phyloP scores from a whole-genome alignment of 1,140 invertebrate species.

The Drosophila malerkotliana region DNA sequence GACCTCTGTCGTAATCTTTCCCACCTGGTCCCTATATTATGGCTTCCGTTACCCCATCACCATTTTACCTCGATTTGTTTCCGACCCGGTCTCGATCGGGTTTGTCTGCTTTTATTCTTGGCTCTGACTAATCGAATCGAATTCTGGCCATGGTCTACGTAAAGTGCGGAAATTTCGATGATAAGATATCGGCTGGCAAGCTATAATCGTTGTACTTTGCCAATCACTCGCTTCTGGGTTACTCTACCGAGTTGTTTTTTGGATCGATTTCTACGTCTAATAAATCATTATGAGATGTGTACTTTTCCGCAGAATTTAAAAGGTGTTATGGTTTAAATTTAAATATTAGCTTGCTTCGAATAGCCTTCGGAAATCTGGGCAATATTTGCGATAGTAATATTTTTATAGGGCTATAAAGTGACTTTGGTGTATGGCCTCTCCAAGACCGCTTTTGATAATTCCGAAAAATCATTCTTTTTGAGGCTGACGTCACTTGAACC shows the following conservation, averaged over 20 bases:
- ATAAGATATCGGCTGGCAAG: conserved; percentile 63
- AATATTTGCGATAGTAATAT: not conserved
- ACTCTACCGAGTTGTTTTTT: not conserved
- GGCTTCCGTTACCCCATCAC: conserved; percentile 51
- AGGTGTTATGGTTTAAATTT: not conserved
- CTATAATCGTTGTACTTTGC: conserved; percentile 34
- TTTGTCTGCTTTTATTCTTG: conserved; percentile 22
- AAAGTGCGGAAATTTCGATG: conserved; percentile 47
- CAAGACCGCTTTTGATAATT: conserved; percentile 1
- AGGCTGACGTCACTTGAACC: conserved; percentile 50
- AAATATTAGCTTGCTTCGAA: not conserved
- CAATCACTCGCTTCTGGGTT: not conserved
- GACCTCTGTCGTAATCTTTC: conserved; percentile 35
- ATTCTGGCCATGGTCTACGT: conserved; percentile 34
- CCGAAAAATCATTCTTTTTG: conserved; percentile 2
- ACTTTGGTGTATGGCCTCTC: not conserved
- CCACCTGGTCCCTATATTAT: conserved; percentile 28
- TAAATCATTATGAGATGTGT: not conserved
- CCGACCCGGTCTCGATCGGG: conserved; percentile 11
- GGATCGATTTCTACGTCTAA: not conserved
- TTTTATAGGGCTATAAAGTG: conserved; percentile 1
- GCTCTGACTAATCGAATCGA: conserved; percentile 61
- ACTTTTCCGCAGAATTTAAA: not conserved
- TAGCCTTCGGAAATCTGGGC: not conserved
- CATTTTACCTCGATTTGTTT: conserved; percentile 7